phyloP scores from a whole-genome alignment of 2,888 invertebrate species.

The Atrina japonica region DNA sequence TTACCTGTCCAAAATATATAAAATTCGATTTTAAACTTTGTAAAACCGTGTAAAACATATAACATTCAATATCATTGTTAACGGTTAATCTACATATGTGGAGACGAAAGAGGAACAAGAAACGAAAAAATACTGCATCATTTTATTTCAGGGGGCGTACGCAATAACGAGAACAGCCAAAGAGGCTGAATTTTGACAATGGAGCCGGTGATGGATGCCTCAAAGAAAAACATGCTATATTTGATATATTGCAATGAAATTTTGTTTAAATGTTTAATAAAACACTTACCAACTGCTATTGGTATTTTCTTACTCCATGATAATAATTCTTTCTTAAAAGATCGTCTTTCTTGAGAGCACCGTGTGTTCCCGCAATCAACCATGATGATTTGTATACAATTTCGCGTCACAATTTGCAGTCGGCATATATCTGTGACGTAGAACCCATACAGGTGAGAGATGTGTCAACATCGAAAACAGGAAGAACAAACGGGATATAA shows the following conservation, averaged over 20 bases:
- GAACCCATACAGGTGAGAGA: constrained; percentile 64
- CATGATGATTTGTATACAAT: constrained; percentile 68
- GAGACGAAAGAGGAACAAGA: no score
- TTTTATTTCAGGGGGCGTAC: constrained; percentile 20
- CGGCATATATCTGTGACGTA: constrained; percentile 69
- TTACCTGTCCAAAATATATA: constrained; percentile 7
- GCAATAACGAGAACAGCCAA: constrained; percentile 53
- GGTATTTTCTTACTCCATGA: constrained; percentile 81
- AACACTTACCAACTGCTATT: constrained; percentile 75
- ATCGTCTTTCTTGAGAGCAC: constrained; percentile 78
- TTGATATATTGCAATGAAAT: constrained; percentile 14
- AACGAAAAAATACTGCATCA: constrained; percentile 5
- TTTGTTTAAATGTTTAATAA: constrained; percentile 7
- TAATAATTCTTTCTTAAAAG: constrained; percentile 79
- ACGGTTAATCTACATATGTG: no score
- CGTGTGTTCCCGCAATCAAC: constrained; percentile 79
- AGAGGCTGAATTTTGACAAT: constrained; percentile 73
- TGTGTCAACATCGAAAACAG: no score
- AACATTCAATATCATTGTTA: no score
- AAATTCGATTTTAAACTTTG: not conserved
- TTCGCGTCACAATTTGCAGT: constrained; percentile 68
- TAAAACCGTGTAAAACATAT: no score
- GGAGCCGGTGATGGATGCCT: constrained; percentile 50
- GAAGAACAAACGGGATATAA: no score
- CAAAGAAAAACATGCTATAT: constrained; percentile 2